Evolutionary conservation across 2,113 vertebrate species (phyloP).

Genomic region (Hemichromis elongatus): DNA sequence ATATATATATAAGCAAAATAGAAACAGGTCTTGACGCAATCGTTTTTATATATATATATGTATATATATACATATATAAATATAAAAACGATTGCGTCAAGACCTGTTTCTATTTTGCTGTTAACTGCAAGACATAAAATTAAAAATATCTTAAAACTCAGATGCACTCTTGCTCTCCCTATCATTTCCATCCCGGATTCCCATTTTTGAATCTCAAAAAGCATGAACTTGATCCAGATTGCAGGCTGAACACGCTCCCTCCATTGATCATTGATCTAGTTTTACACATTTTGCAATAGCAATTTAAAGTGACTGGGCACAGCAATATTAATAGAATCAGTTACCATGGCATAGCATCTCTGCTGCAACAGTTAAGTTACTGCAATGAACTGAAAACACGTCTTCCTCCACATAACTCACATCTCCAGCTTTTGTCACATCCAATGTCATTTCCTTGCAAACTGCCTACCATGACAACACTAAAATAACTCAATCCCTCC

Average conservation of each 20-base stretch:
- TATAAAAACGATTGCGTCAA: not conserved
- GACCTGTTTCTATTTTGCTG: not conserved
- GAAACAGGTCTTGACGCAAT: too few species aligned
- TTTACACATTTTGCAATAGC: not conserved
- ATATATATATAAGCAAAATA: too few species aligned
- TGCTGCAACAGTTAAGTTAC: not conserved
- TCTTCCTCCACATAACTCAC: not conserved
- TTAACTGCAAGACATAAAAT: not conserved
- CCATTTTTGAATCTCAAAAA: not conserved
- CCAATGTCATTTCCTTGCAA: conserved; percentile 1
- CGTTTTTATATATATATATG: too few species aligned
- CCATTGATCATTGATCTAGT: not conserved
- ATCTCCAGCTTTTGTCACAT: conserved; percentile 36
- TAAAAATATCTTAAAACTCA: not conserved
- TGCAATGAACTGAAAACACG: not conserved
- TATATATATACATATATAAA: too few species aligned
- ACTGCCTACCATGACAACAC: conserved; percentile 51
- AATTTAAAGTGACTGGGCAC: not conserved
- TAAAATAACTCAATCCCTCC: conserved; percentile 27
- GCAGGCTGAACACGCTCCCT: rapidly evolving
- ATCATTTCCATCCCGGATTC: not conserved
- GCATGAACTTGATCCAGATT: not conserved
- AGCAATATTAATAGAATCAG: conserved; percentile 26
- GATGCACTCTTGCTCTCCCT: not conserved
- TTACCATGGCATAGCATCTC: not conserved